Percentiles rank a stretch among this genome's conserved stretches.
Evolutionary conservation across 2,113 vertebrate species (phyloP).

Genomic region (Physeter macrocephalus): DNA sequence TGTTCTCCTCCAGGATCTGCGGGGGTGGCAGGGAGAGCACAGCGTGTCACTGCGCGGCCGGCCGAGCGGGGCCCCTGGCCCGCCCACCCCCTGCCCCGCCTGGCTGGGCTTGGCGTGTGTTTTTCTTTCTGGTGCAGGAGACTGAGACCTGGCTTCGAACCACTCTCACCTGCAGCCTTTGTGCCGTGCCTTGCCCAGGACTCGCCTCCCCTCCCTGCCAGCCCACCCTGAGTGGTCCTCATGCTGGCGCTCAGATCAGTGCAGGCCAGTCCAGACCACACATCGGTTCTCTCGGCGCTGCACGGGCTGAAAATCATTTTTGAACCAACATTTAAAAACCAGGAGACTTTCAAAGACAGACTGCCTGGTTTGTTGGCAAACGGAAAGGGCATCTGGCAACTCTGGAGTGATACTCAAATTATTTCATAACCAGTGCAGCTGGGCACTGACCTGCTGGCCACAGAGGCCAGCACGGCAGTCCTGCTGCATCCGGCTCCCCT

Average conservation of each 20-base stretch:
- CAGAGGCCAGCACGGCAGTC: not conserved
- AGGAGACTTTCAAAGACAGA: not conserved
- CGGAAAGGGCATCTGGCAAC: not conserved
- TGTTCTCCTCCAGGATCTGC: slow-evolving; percentile 95
- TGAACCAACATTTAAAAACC: not conserved
- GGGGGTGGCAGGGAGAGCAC: not conserved
- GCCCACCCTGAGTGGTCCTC: not conserved
- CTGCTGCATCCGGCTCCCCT: not conserved
- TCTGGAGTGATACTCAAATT: not conserved
- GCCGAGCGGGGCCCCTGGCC: not conserved
- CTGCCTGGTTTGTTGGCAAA: not conserved
- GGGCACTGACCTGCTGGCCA: not conserved
- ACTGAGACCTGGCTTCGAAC: not conserved
- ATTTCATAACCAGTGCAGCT: too few relatives aligned
- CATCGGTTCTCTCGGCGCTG: not conserved
- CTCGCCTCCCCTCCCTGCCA: not conserved
- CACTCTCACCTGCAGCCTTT: not conserved
- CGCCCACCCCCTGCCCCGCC: not conserved
- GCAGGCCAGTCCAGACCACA: not conserved
- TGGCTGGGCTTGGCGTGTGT: not conserved
- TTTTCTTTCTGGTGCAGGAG: not conserved
- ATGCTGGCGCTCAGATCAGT: too few relatives aligned
- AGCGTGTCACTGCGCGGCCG: not conserved
- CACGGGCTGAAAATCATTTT: not conserved
- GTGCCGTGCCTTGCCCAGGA: not conserved